Evolutionary conservation across 1,140 invertebrate genomes (phyloP).

Genomic region (Oncopeltus fasciatus): DNA sequence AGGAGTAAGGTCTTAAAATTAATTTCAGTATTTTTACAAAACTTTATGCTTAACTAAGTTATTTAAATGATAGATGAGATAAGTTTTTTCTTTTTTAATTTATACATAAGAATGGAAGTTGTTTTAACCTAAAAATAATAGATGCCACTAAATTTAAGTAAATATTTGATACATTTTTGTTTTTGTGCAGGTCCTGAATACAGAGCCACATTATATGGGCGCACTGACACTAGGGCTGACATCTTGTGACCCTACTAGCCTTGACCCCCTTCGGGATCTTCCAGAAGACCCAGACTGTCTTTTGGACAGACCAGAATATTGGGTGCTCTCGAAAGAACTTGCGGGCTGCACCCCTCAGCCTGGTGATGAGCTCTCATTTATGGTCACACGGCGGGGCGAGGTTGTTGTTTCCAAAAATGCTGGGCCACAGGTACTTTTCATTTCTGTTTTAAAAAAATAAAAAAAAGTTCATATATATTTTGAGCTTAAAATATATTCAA

Average conservation of each 20-base stretch:
- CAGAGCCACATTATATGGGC: conserved; percentile 72
- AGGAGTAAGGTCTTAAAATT: too few relatives aligned
- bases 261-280: conserved; percentile 51
- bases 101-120: too few relatives aligned
- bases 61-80: too few relatives aligned
- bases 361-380: conserved; percentile 84
- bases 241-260: conserved; percentile 69
- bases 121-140: not conserved
- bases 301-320: conserved; percentile 89
- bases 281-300: conserved; percentile 87
- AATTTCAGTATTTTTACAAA: too few relatives aligned
- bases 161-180: not conserved
- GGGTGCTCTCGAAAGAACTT: conserved; percentile 90
- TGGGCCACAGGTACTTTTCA: conserved; percentile 31
- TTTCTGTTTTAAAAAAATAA: too few relatives aligned
- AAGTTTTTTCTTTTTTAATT: too few relatives aligned
- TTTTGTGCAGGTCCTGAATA: conserved; percentile 55
- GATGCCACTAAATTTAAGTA: not conserved
- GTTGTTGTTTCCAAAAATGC: conserved; percentile 80
- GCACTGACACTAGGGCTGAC: conserved; percentile 83
- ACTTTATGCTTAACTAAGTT: too few relatives aligned
- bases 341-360: conserved; percentile 56
- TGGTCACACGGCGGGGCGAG: conserved; percentile 67
- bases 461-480: too few relatives aligned
- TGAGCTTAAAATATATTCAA: too few relatives aligned